Percentiles rank a stretch among this genome's conserved stretches.
phyloP scores from a whole-genome alignment of 2,888 invertebrate species.

The Nebria salina region DNA sequence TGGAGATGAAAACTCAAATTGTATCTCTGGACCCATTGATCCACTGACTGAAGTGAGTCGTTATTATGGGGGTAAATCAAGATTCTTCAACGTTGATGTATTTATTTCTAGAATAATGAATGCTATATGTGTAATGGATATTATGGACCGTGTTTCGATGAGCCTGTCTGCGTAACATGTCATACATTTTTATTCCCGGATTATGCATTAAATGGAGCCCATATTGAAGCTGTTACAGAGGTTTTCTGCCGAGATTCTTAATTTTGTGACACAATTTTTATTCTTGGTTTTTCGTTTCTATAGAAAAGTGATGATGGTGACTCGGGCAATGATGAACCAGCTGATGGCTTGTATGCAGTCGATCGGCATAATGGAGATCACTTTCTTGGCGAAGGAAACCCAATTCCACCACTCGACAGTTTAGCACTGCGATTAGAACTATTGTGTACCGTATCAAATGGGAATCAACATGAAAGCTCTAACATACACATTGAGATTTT shows the following conservation, averaged over 20 bases:
- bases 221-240: slow-evolving; percentile 58
- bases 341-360: slow-evolving; percentile 66
- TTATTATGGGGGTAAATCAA: background rate
- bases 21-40: slow-evolving; percentile 24
- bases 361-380: slow-evolving; percentile 3
- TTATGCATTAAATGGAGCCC: slow-evolving; percentile 58
- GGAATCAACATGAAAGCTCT: slow-evolving; percentile 70
- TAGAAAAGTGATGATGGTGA: slow-evolving; percentile 86
- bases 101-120: slow-evolving; percentile 69
- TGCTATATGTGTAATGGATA: slow-evolving; percentile 91
- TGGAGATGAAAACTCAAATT: slow-evolving; percentile 37
- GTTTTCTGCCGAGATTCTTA: slow-evolving; percentile 59
- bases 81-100: slow-evolving; percentile 5
- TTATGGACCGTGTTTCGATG: slow-evolving; percentile 90
- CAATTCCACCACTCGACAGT: slow-evolving; percentile 67
- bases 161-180: slow-evolving; percentile 91
- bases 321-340: slow-evolving; percentile 94
- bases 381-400: slow-evolving; percentile 52
- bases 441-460: slow-evolving; percentile 68
- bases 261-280: slow-evolving; percentile 9
- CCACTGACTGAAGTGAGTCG: slow-evolving; percentile 18
- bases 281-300: slow-evolving; percentile 63
- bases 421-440: slow-evolving; percentile 71
- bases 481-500: slow-evolving; percentile 71
- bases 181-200: slow-evolving; percentile 92